Evolutionary conservation across 2,888 invertebrate species (phyloP).

Genomic region (Noctuana brunneofusca): DNA sequence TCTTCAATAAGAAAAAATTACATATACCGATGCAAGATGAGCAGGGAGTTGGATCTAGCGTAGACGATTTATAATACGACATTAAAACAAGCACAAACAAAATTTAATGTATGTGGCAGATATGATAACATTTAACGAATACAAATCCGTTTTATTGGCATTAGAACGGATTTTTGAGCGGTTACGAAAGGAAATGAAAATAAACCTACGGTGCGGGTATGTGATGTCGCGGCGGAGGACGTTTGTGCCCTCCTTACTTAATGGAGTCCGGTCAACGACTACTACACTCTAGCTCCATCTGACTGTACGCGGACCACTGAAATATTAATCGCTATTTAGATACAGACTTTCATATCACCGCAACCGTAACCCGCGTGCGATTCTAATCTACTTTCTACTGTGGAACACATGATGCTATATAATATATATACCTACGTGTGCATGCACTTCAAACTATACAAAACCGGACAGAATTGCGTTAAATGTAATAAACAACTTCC

Average conservation of each 20-base stretch:
- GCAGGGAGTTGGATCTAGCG: constrained; percentile 17
- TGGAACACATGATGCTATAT: constrained; percentile 26
- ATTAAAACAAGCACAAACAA: constrained; percentile 32
- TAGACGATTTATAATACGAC: constrained; percentile 29
- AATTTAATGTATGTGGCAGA: constrained; percentile 29
- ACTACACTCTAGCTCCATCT: constrained; percentile 76
- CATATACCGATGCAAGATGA: not conserved
- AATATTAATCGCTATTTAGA: constrained; percentile 75
- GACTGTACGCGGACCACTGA: constrained; percentile 80
- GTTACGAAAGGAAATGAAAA: constrained; percentile 64
- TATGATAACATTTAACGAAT: constrained; percentile 34
- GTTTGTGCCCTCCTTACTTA: constrained; percentile 65
- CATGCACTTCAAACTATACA: constrained; percentile 10
- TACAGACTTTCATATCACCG: constrained; percentile 54
- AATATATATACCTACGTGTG: not conserved
- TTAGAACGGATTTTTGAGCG: constrained; percentile 44
- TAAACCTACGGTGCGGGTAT: constrained; percentile 76
- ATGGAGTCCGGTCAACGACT: constrained; percentile 59
- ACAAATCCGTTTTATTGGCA: constrained; percentile 23
- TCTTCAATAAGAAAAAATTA: not conserved
- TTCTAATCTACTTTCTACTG: constrained; percentile 39
- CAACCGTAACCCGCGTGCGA: constrained; percentile 66
- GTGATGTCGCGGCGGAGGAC: constrained; percentile 75
- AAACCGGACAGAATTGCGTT: constrained; percentile 5
- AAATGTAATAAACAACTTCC: not conserved